A percentile compares a stretch with the other conserved stretches of the same genome.
Conservation (phyloP, 2,888 invertebrate species). For the Homarus gammarus region DNA sequence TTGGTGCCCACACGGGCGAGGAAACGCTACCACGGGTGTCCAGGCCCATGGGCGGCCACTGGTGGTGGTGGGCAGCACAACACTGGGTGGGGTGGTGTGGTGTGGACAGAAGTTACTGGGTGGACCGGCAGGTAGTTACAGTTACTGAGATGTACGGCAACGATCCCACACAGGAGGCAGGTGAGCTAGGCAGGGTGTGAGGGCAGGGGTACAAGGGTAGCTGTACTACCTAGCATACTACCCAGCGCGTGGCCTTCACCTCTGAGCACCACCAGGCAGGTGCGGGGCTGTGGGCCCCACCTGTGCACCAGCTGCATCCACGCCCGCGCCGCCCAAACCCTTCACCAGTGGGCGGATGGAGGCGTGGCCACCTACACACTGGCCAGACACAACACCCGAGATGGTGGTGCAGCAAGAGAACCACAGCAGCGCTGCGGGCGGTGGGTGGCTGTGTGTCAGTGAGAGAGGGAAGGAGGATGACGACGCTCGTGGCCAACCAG, state of each 20-base stretch:
- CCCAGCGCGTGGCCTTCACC: neutral
- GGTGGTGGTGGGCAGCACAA: neutral
- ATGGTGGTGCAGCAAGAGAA: too few relatives aligned
- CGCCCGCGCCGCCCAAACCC: neutral
- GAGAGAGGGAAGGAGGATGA: too few relatives aligned
- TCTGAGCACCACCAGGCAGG: neutral
- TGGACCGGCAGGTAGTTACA: too few relatives aligned
- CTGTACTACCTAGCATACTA: neutral
- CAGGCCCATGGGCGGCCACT: conserved; percentile 24
- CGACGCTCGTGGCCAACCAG: too few relatives aligned
- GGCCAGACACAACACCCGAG: too few relatives aligned
- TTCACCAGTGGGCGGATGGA: neutral
- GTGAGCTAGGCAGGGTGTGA: neutral
- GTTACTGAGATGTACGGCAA: neutral
- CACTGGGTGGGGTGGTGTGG: neutral
- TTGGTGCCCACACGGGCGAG: neutral
- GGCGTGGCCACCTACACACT: neutral
- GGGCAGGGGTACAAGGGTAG: neutral
- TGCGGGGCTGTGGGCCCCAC: conserved; percentile 11
- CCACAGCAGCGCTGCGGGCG: too few relatives aligned
- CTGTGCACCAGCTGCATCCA: conserved; percentile 11
- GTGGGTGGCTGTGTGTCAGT: too few relatives aligned
- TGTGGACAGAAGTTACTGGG: too few relatives aligned
- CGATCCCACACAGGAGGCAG: neutral
- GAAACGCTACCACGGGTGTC: conserved; percentile 29